Percentiles rank a stretch among this genome's conserved stretches.
Conservation (phyloP, 1,140 invertebrate genomes). For the Microplitis demolitor region DNA sequence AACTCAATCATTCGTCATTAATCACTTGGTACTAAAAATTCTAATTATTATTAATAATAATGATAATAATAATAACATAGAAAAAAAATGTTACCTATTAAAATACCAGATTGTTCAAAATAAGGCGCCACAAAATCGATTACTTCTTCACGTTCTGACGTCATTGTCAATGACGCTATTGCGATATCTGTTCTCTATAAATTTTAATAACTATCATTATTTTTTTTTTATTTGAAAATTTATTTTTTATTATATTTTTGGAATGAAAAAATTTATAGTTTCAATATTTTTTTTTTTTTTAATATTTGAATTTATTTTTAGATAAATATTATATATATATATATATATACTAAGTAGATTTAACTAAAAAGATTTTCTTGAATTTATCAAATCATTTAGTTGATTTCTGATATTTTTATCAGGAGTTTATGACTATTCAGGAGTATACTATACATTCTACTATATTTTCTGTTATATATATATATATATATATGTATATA, state of each 20-base stretch:
- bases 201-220: no score
- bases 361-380: not conserved
- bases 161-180: constrained; percentile 87
- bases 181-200: constrained; percentile 84
- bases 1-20: no score
- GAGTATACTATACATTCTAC: no score
- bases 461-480: no score
- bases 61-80: constrained; percentile 11
- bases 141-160: constrained; percentile 89
- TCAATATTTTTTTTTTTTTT: no score
- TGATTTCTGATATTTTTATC: not conserved
- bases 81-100: constrained; percentile 68
- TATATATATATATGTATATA: no score
- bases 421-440: not conserved
- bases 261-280: no score
- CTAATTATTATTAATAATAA: not conserved
- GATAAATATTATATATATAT: no score
- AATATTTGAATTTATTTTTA: no score
- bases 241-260: no score
- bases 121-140: constrained; percentile 92
- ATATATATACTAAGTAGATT: not conserved
- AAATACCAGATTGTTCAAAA: constrained; percentile 86
- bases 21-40: not conserved
- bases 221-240: no score
- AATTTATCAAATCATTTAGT: not conserved